Conservation (phyloP, 53 echinoderm and acorn worm genomes). For the Zoroaster sp. region DNA sequence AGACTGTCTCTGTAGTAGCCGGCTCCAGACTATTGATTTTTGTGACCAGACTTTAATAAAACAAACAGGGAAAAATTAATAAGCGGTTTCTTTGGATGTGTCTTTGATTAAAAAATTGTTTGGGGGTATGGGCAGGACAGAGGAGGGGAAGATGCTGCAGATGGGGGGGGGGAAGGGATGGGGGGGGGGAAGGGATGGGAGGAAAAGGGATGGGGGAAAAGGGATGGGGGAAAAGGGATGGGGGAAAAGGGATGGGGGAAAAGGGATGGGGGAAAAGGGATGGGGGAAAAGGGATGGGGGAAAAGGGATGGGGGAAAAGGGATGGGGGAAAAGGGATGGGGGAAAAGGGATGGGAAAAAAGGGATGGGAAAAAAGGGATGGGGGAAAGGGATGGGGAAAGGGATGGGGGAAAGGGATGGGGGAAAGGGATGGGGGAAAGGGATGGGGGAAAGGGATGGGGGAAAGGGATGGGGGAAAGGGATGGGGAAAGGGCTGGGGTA, state of each 20-base stretch:
- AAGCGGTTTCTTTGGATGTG: neutral
- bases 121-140: neutral
- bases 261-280: no score
- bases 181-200: neutral
- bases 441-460: no score
- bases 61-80: neutral
- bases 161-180: neutral
- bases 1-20: neutral
- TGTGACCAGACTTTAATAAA: constrained; percentile 18
- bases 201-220: neutral
- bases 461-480: no score
- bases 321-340: no score
- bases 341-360: neutral
- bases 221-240: neutral
- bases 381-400: no score
- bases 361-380: no score
- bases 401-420: no score
- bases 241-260: no score
- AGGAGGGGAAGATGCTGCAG: neutral
- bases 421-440: no score
- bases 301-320: no score
- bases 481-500: no score
- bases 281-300: no score
- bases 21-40: constrained; percentile 37
- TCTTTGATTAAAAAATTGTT: neutral